Base-by-base conservation (phyloP, 1,140 invertebrate species). In the Papilio dardanus region DNA sequence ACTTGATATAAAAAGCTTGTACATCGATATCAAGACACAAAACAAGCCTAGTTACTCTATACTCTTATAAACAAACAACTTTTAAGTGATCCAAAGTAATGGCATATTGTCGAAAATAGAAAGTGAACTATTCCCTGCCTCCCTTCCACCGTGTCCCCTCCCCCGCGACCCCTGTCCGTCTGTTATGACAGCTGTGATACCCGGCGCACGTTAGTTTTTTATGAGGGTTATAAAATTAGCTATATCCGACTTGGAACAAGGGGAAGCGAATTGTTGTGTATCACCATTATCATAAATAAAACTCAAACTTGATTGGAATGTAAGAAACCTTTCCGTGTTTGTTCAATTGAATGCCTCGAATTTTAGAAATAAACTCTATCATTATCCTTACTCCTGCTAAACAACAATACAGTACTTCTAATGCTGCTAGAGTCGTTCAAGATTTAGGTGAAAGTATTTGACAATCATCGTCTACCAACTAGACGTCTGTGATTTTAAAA, bases 121-220 rank as follows among this genome's bases (percentile, higher is more conserved):
- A 79, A 80, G 42, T 74, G 75, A 35, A 74, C 76, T 46, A 7
- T 46, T 6, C 35, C 35, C 35, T n/a, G 16, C 42, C 42, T 16
- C 42, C 14, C 21, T 21, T 21, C 16, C 50, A 3, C 46, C 4
- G 42, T 14, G 42, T n/a, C n/a, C 46, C 19, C 46, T 42, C 14
- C 6, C n/a, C n/a, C 30, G 3, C 31, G 30, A 4, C 12, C 66
- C 33, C 14, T 37, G 31, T 28, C 66, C 66, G 66, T 16, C 67
- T 83, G 77, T 81, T 81, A 80, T 80, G 77, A 80, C 79, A 82
- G 81, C 82, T 80, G 80, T 77, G 77, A 79, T 76, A 79, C 73
- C n/a, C 28, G 71, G 50, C 21, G 69, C 62, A 58, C 76, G 71
- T 82, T 82, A 74, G 77, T 75, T 76, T 75, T 79, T 79, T 79